Evolutionary conservation across 2,797 vertebrate species (phyloP), one percentile per base, ranked within the genome.

Genomic region (Buphagus erythrorhynchus): DNA sequence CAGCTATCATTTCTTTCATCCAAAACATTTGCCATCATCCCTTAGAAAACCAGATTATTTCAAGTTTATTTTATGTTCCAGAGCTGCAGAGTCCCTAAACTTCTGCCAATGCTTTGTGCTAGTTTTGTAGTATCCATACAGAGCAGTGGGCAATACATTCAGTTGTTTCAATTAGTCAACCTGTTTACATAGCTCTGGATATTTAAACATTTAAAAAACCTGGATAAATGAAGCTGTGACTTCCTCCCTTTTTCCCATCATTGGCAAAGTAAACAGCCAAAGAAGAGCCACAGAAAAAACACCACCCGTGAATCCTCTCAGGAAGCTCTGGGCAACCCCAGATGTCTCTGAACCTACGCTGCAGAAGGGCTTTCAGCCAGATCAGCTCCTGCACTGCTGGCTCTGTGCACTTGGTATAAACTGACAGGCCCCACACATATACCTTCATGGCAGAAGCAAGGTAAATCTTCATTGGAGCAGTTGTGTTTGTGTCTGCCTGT

Each of bases 121-220:
- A 33, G 38, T 58, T 89, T 90, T 88, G 74, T 28, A 38, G 73
- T n/a, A 45, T 65, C 49, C 59, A 21, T 62, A 46, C n/a, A 46
- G 82, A 86, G 38, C 71, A 29, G 38, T 16, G 18, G 43, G 40
- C 46, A 79, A 67, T 73, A 48, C 15, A 40, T 73, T 16, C 69
- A 66, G 49, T 36, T 80, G 31, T 67, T 93, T 93, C 68, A 79
- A 43, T 97, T 96, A 96, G 91, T 97, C 95, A 93, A 25, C 66
- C 88, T 62, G 75, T 82, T 98, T 96, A 94, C 62, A 49, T 91
- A 93, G 40, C 72, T 94, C 93, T 97, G 79, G 49, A 52, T 97
- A 89, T 97, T 96, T 71, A 36, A 52, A 52, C 17, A 31, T 31
- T 51, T 52, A 90, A 93, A 94, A 92, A 96, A 78, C 65, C 29